Conservation (phyloP, 2,113 vertebrate genomes). For the Hypocryptadius cinnamomeus region DNA sequence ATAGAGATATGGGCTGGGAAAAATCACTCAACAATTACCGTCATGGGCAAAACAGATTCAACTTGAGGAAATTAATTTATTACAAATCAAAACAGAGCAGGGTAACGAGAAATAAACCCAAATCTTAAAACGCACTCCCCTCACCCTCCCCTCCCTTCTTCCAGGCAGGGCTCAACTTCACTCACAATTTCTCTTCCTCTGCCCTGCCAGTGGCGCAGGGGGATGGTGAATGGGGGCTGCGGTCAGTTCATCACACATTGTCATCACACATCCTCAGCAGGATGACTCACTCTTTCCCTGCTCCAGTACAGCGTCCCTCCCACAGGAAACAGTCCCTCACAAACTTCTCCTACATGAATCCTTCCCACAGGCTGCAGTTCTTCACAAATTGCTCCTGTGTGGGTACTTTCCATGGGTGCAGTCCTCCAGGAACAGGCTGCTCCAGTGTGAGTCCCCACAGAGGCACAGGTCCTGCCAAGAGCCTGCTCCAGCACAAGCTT, state of each 20-base stretch:
- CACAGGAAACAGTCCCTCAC: neutral
- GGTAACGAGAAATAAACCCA: neutral
- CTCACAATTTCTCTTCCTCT: neutral
- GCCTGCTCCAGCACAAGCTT: neutral
- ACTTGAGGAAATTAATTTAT: neutral
- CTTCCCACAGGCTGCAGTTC: neutral
- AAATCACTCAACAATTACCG: neutral
- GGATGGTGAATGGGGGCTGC: neutral
- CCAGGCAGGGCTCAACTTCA: neutral
- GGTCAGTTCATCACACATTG: neutral
- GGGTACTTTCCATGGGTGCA: neutral
- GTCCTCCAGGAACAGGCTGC: neutral
- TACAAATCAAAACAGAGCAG: neutral
- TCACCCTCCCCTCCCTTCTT: neutral
- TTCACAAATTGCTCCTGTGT: neutral
- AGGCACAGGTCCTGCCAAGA: neutral
- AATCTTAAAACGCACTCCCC: neutral
- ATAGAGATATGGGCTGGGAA: neutral
- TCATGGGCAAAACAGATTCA: neutral
- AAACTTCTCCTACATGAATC: neutral
- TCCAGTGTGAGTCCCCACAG: accelerated
- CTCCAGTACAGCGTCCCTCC: neutral
- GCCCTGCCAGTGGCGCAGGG: neutral
- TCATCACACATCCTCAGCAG: neutral
- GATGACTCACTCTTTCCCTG: neutral